Evolutionary conservation across 2,888 invertebrate species (phyloP).

Genomic region (Aelia acuminata): DNA sequence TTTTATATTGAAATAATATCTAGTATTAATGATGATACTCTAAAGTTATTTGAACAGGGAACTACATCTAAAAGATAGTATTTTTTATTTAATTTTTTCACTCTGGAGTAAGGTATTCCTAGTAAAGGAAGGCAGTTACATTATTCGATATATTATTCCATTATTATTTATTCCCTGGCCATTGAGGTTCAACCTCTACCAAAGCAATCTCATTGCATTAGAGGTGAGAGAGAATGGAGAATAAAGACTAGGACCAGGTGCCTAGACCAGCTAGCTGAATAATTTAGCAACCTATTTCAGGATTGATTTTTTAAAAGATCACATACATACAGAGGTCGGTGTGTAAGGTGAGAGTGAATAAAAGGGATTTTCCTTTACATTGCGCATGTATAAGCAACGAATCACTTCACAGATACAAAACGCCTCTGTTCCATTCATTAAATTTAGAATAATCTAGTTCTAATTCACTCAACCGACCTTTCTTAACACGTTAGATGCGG

Average conservation of each 20-base stretch:
- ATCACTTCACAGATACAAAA: background rate
- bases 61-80: too few species aligned
- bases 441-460: background rate
- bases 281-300: slow-evolving; percentile 14
- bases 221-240: background rate
- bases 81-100: background rate
- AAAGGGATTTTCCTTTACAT: background rate
- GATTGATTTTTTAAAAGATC: background rate
- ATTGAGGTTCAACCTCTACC: background rate
- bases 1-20: too few species aligned
- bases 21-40: too few species aligned
- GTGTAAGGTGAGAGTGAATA: background rate
- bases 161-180: background rate
- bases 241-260: background rate
- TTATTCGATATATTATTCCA: background rate
- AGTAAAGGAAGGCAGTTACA: background rate
- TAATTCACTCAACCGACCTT: too few species aligned
- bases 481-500: too few species aligned
- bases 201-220: background rate
- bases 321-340: background rate
- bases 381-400: background rate
- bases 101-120: background rate
- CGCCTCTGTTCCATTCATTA: background rate
- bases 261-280: background rate
- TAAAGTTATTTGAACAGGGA: too few species aligned